Conservation (phyloP, 1,140 invertebrate genomes). For the Catajapyx aquilonaris region DNA sequence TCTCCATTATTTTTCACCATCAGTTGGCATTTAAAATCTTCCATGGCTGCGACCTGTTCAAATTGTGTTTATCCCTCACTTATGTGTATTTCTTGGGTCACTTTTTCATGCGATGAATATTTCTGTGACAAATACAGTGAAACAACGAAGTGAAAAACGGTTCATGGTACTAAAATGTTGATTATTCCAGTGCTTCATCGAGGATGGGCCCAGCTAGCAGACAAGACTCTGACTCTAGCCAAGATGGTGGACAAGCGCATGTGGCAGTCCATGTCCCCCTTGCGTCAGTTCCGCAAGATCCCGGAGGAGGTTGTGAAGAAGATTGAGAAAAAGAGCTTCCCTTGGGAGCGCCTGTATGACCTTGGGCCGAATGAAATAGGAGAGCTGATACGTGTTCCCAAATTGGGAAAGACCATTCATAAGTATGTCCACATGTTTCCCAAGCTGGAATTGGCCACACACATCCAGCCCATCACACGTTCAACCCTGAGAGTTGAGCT, state of each 20-base stretch:
- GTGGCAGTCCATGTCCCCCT: slow-evolving; percentile 99
- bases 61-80: too few relatives aligned
- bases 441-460: slow-evolving; percentile 79
- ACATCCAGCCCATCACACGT: slow-evolving; percentile 93
- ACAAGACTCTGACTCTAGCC: slow-evolving; percentile 85
- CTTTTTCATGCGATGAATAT: too few relatives aligned
- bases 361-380: slow-evolving; percentile 93
- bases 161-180: too few relatives aligned
- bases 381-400: slow-evolving; percentile 85
- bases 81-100: too few relatives aligned
- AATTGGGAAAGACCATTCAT: slow-evolving; percentile 91
- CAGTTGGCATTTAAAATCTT: too few relatives aligned
- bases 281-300: slow-evolving; percentile 94
- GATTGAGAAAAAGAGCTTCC: slow-evolving; percentile 94
- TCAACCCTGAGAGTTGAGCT: slow-evolving; percentile 86
- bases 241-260: slow-evolving; percentile 98
- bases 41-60: too few relatives aligned
- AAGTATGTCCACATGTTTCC: slow-evolving; percentile 97
- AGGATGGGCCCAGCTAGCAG: slow-evolving; percentile 94
- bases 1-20: slow-evolving; percentile 2
- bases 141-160: too few relatives aligned
- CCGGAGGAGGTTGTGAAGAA: slow-evolving; percentile 95
- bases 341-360: slow-evolving; percentile 87
- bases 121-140: too few relatives aligned
- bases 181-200: slow-evolving; percentile 38